Percentiles rank a stretch among this genome's conserved stretches.
Evolutionary conservation across 2,797 vertebrate species (phyloP).

Genomic region (Enteromius viviparus): DNA sequence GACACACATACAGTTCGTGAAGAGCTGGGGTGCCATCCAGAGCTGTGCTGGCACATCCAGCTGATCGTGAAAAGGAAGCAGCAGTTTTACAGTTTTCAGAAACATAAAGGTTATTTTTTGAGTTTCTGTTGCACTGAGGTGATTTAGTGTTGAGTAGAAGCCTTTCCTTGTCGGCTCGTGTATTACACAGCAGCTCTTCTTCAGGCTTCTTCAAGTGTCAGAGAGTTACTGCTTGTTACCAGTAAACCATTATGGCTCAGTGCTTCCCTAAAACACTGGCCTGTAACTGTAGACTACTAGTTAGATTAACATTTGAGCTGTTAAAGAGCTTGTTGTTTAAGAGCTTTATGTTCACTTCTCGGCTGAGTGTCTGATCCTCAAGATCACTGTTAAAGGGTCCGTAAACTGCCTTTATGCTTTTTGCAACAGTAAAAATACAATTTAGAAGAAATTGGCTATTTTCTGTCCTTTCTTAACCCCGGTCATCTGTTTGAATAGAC

Average conservation of each 20-base stretch:
- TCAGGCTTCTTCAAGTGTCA: conserved; percentile 45
- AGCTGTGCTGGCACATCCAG: no score
- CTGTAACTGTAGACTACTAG: neutral
- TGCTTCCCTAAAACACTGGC: conserved; percentile 44
- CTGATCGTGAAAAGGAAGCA: no score
- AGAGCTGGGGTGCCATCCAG: no score
- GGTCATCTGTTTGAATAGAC: no score
- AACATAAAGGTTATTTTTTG: conserved; percentile 51
- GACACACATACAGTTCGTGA: no score
- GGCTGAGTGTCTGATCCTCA: neutral
- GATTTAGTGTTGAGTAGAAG: conserved; percentile 37
- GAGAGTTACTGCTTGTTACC: conserved; percentile 44
- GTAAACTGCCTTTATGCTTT: no score
- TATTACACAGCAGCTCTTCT: conserved; percentile 47
- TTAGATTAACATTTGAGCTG: conserved; percentile 22
- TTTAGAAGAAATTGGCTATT: no score
- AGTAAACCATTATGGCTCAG: conserved; percentile 49
- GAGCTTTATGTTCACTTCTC: conserved; percentile 18
- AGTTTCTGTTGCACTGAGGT: conserved; percentile 46
- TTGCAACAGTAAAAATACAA: no score
- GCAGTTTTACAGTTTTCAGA: conserved; percentile 15
- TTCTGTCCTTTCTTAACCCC: no score
- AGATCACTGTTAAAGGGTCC: no score
- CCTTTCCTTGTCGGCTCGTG: neutral
- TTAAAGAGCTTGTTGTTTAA: conserved; percentile 30